Evolutionary conservation across 2,888 invertebrate genomes (phyloP).

Genomic region (Macrophya annulata): DNA sequence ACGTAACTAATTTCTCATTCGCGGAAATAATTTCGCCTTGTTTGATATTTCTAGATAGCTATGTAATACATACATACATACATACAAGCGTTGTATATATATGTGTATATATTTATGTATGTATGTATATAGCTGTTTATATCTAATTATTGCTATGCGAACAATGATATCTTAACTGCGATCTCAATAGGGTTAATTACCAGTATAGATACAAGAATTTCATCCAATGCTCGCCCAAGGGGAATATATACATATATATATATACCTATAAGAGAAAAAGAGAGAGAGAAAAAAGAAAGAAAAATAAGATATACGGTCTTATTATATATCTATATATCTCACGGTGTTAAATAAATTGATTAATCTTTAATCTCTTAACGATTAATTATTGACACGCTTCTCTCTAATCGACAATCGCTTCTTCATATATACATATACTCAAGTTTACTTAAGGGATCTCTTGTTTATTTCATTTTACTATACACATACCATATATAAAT

Average conservation of each 20-base stretch:
- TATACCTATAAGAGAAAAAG: no score
- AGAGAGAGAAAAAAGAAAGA: not conserved
- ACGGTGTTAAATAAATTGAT: conserved; percentile 72
- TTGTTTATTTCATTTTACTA: no score
- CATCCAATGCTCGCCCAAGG: conserved; percentile 27
- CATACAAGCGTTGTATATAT: no score
- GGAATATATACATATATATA: not conserved
- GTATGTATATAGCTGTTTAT: not conserved
- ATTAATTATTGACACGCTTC: conserved; percentile 78
- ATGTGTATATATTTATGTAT: not conserved
- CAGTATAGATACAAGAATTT: conserved; percentile 64
- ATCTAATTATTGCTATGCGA: conserved; percentile 50
- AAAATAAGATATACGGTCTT: not conserved
- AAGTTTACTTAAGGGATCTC: not conserved
- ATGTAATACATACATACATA: not conserved
- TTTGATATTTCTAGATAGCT: not conserved
- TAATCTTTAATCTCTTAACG: conserved; percentile 70
- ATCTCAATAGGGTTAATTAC: conserved; percentile 76
- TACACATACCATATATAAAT: no score
- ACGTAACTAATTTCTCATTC: not conserved
- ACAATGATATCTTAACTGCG: conserved; percentile 73
- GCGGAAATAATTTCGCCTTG: conserved; percentile 23
- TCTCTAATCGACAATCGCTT: conserved; percentile 71
- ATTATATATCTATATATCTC: not conserved
- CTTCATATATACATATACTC: not conserved